Base-by-base conservation (phyloP, 1,140 invertebrate species). In the Uloborus diversus region DNA sequence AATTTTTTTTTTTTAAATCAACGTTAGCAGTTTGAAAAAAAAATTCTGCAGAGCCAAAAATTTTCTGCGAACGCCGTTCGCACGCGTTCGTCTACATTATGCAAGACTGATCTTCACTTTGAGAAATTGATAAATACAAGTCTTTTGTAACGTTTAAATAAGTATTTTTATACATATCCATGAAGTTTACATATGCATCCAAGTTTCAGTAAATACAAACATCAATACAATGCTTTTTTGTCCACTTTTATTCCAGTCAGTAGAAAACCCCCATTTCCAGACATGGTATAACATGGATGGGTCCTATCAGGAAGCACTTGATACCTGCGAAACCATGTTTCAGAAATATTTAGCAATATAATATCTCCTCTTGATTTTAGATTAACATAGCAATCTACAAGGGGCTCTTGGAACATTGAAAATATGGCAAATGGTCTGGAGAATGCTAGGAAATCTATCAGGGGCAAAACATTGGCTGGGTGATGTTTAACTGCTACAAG, bases 321-420 rank as follows among this genome's bases (percentile, higher is more conserved):
- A 89, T 96, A 96, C 64, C 92, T 91, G 82, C 96, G 89, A 83
- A 96, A 87, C 90, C 96, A 98, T 83, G 93, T 96, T 59, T 94
- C 94, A 47, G 92, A 92, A 1, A 98, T 85, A 85, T 90, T 91
- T 30, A 97, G 84, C 84, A 91, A 92, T 20, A 93, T 89, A 11
- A 94, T 90, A 85, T 91, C 90, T 20, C 88, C 89, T 14, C 88
- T 83, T 28, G 87, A 85, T 85, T 94, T 96, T 14, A 97, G 85
- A 80, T 90, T 89, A 37, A 91, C 86, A 85, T 94, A 97, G 49
- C 93, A 90, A 71, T 96, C 93, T 82, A 94, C 89, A 13, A 97
- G 86, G 3, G 94, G 92, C 88, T 89, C 95, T 82, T 92, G 89
- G 85, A 92, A 91, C 69, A 89, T 88, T 83, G 91, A 92, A 85